Evolutionary conservation across 2,888 invertebrate species (phyloP), one percentile per base, ranked within the genome.

Genomic region (Ditula angustiorana): DNA sequence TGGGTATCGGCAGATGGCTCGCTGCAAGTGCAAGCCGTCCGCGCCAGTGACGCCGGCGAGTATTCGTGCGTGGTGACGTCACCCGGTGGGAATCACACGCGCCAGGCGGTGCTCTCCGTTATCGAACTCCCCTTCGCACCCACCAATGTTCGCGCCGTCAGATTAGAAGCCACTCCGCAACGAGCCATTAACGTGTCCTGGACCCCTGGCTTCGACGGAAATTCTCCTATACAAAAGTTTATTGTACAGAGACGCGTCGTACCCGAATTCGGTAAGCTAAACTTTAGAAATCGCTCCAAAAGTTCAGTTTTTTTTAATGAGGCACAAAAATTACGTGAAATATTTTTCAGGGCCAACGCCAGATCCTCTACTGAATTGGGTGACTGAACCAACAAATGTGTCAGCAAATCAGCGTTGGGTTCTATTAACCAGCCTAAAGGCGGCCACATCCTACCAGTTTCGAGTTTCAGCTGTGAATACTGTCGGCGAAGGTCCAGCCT

Each of bases 191-290:
- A 98, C 80, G 95, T 99, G 2, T 96, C 96, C 19, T 99, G 99
- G 99, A 96, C 96, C 10, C 97, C 98, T 0, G 98, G 98, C 26
- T 99, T 99, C 86, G 98, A 99, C 90, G 99, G 99, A 61, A 99
- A 99, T 86, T 98, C 98, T 79, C 98, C 98, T 8, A 96, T 99
- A 65, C 95, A 96, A 75, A 97, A 98, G 82, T 99, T 97, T 85
- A 97, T 98, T 70, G 95, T 99, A 60, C 98, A 99, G 84, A 96
- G 96, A 85, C 94, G 98, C 69, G 96, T 98, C 77, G 97, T 98
- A 24, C 97, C 98, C 1, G 96, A 97, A 85, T 94, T 97, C 73
- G 97, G 97, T 97, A 90, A 93, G 94, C 84, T n/a, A 23, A 5
- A 10, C 11, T 13, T 23, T 19, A 3, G 10, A 41, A 3, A 7